phyloP scores from a whole-genome alignment of 2,797 vertebrate species.

The Melanotaenia nigrans region DNA sequence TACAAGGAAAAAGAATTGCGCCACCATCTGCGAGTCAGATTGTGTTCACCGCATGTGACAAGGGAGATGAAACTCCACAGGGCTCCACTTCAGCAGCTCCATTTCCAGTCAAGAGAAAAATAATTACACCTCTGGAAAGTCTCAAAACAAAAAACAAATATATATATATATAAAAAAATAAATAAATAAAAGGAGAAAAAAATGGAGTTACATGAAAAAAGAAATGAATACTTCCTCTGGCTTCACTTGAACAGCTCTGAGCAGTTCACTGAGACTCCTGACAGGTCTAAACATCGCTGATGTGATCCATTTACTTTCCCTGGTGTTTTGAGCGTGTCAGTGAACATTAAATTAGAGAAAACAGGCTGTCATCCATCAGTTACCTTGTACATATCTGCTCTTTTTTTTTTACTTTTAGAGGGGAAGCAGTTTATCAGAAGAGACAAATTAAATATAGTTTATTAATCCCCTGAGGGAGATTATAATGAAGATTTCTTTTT shows the following conservation, averaged over 20 bases:
- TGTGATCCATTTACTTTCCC: constrained; percentile 27
- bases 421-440: not conserved
- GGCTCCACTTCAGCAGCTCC: constrained; percentile 38
- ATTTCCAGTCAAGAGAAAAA: constrained; percentile 53
- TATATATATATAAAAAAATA: too few species aligned
- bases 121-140: constrained; percentile 51
- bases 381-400: constrained; percentile 10
- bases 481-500: not conserved
- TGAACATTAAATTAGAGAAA: constrained; percentile 16
- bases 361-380: constrained; percentile 22
- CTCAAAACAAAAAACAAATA: constrained; percentile 28
- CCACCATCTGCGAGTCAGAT: constrained; percentile 18
- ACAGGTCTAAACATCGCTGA: constrained; percentile 24
- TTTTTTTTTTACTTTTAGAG: not conserved
- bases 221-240: constrained; percentile 23
- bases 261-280: constrained; percentile 12
- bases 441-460: not conserved
- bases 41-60: constrained; percentile 21
- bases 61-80: constrained; percentile 39
- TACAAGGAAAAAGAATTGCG: constrained; percentile 21
- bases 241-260: constrained; percentile 7
- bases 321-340: constrained; percentile 7
- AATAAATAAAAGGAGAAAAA: not conserved
- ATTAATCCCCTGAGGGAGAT: not conserved
- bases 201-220: constrained; percentile 23